Conservation (phyloP, 2,113 vertebrate species). For the Callopanchax toddi region DNA sequence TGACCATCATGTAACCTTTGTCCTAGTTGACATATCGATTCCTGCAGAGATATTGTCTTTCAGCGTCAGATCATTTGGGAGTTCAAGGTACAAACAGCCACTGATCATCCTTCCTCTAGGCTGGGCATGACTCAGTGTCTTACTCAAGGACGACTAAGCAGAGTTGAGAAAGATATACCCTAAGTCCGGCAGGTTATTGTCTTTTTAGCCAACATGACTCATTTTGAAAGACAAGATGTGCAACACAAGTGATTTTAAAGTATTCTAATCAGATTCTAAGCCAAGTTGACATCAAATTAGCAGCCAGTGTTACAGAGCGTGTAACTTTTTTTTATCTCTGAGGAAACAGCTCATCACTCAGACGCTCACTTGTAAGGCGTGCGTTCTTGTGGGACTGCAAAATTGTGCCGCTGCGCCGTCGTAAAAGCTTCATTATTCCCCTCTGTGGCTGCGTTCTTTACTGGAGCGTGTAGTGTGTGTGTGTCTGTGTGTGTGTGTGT, state of each 20-base stretch:
- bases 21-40: background rate
- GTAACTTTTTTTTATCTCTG: conserved; percentile 1
- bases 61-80: too few species aligned
- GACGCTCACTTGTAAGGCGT: conserved; percentile 38
- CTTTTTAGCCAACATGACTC: background rate
- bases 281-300: background rate
- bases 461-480: conserved; percentile 44
- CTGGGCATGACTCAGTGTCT: too few species aligned
- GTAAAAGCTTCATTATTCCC: conserved; percentile 61
- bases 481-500: conserved; percentile 36
- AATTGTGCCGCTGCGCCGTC: conserved; percentile 34
- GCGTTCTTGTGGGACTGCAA: conserved; percentile 30
- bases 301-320: background rate
- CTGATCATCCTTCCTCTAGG: too few species aligned
- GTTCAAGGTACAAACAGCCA: too few species aligned
- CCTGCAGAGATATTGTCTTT: too few species aligned
- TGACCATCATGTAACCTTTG: background rate
- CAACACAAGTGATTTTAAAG: too few species aligned
- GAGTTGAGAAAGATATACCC: too few species aligned
- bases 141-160: background rate
- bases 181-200: background rate
- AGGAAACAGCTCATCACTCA: conserved; percentile 25
- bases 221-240: background rate
- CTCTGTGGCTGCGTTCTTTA: conserved; percentile 42
- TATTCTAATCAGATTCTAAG: background rate